Base-by-base conservation (phyloP, 2,888 invertebrate species). In the Brenthis hecate region DNA sequence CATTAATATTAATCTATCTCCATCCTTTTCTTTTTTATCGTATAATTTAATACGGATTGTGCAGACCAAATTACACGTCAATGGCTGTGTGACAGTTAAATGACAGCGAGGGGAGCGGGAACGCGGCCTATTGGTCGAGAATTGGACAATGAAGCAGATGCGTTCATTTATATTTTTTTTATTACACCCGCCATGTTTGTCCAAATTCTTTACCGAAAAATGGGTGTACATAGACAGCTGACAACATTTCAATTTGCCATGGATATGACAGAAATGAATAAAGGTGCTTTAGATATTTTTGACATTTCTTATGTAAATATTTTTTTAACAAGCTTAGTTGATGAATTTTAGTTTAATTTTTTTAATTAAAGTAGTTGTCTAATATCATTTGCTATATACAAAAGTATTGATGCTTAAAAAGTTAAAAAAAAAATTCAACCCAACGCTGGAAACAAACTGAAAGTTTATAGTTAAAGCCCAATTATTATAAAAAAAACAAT, bases 101-200 rank as follows among this genome's bases (percentile, higher is more conserved):
- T 91, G 91, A 91, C 92, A 91, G 91, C 87, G 84, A 91, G 92
- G 92, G 92, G 91, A 89, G 86, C 89, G 84, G 85, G 87, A 88
- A 77, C 74, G 82, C 80, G 74, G 74, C 81, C 85, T 75, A 91
- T 92, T 91, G 92, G 91, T 82, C 80, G 86, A 80, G 81, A 86
- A 88, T 90, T 90, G 89, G 84, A 91, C 91, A 91, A 92, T 89
- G 79, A 84, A 84, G 89, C 91, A 92, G 92, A 92, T 92, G 91
- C 87, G 90, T 81, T 85, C 82, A 75, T 16, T 79, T 80, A 43
- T 84, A 83, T 85, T 88, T 83, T 79, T 56, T 48, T 36, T 79
- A 78, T 77, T 74, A 77, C 84, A 87, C 78, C 86, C 78, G 91
- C 92, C 90, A 91, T 92, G 85, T 92, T 92, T 91, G 89, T 87